These are phyloP conservation scores for Pangasius larnaudii DNA, from an alignment of 2,797 vertebrate genomes.

Conservation along the genomic window DNA sequence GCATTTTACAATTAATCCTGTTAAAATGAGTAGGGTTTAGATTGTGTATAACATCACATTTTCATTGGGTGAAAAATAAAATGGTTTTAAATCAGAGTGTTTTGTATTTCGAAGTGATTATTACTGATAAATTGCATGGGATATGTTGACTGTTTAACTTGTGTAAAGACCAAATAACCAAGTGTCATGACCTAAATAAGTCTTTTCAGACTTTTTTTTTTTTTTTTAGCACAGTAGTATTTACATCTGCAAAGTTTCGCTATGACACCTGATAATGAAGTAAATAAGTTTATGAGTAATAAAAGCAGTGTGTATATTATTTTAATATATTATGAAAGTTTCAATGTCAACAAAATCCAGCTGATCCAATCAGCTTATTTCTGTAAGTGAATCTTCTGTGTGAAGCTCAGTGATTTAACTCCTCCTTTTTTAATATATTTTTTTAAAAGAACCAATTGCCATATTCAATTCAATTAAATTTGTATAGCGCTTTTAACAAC, in stretches of 20 bases:
- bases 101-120: background rate
- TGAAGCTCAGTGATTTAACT: too few species aligned
- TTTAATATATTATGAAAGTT: too few species aligned
- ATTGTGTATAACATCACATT: background rate
- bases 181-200: background rate
- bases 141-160: background rate
- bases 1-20: background rate
- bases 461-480: too few species aligned
- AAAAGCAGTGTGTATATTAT: too few species aligned
- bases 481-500: too few species aligned
- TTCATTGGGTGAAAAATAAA: conserved; percentile 3
- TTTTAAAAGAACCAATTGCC: too few species aligned
- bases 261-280: background rate
- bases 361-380: too few species aligned
- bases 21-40: background rate
- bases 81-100: background rate
- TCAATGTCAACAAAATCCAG: too few species aligned
- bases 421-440: too few species aligned
- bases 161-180: background rate
- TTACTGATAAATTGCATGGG: background rate
- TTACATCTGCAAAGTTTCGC: background rate
- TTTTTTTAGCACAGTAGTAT: background rate
- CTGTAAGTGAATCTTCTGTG: too few species aligned
- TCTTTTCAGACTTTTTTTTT: background rate
- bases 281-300: too few species aligned